Evolutionary conservation across 1,140 invertebrate species (phyloP).

Genomic region (Drosophila nikananu): DNA sequence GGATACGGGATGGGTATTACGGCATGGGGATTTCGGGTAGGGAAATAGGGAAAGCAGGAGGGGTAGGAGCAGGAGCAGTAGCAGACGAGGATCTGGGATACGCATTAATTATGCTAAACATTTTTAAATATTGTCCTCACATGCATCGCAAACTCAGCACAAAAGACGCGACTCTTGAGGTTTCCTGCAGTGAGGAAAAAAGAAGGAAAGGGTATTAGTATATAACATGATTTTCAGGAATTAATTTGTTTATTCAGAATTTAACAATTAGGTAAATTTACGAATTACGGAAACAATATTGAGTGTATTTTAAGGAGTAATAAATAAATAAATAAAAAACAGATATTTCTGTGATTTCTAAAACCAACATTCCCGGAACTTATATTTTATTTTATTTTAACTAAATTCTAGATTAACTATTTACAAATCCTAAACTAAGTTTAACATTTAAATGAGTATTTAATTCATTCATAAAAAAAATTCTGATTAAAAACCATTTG

Average conservation of each 20-base stretch:
- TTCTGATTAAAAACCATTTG: too few species aligned
- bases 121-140: constrained; percentile 85
- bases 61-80: background rate
- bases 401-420: background rate
- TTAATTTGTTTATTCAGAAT: background rate
- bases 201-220: too few species aligned
- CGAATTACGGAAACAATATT: background rate
- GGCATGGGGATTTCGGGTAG: background rate
- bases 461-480: background rate
- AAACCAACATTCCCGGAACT: background rate
- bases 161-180: constrained; percentile 59
- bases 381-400: too few species aligned
- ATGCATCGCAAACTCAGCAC: constrained; percentile 58
- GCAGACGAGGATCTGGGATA: constrained; percentile 21
- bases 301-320: background rate
- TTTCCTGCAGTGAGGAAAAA: constrained; percentile 13
- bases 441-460: background rate
- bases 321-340: too few species aligned
- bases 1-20: constrained; percentile 5
- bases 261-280: background rate
- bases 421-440: background rate
- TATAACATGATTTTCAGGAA: background rate
- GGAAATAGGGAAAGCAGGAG: constrained; percentile 8
- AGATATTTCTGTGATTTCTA: background rate
- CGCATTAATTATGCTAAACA: constrained; percentile 85